These are phyloP conservation scores for Epinephelus lanceolatus DNA, from an alignment of 2,113 vertebrate genomes.

Conservation along the genomic window DNA sequence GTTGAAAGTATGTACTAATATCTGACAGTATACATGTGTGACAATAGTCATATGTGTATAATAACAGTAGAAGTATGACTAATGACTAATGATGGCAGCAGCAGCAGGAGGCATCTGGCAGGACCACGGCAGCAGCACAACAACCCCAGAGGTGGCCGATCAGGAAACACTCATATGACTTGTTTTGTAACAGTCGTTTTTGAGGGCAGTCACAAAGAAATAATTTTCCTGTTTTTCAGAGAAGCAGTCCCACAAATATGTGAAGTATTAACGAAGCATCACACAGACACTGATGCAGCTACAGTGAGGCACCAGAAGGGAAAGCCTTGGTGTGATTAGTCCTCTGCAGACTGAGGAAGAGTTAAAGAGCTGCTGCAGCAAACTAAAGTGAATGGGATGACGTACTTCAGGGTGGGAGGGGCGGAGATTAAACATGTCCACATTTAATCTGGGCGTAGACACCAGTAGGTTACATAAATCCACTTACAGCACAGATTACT, in stretches of 20 bases:
- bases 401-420: conserved; percentile 16
- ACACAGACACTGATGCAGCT: not conserved
- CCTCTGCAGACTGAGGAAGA: not conserved
- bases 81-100: no score
- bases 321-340: not conserved
- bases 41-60: no score
- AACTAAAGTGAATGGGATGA: conserved; percentile 45
- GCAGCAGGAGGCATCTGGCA: no score
- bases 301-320: not conserved
- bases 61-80: no score
- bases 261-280: not conserved
- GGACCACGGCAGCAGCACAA: no score
- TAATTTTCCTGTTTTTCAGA: not conserved
- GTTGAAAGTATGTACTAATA: no score
- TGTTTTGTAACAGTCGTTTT: not conserved
- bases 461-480: conserved; percentile 76
- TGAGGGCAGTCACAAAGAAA: not conserved
- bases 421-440: conserved; percentile 66
- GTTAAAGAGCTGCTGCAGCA: conserved; percentile 16
- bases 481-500: conserved; percentile 76
- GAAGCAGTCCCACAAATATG: not conserved
- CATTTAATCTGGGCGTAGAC: conserved; percentile 72
- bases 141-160: not conserved
- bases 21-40: no score
- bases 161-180: not conserved